Evolutionary conservation across 2,113 vertebrate genomes (phyloP), one percentile per base, ranked within the genome.

Genomic region (Mormyrus iriodes): DNA sequence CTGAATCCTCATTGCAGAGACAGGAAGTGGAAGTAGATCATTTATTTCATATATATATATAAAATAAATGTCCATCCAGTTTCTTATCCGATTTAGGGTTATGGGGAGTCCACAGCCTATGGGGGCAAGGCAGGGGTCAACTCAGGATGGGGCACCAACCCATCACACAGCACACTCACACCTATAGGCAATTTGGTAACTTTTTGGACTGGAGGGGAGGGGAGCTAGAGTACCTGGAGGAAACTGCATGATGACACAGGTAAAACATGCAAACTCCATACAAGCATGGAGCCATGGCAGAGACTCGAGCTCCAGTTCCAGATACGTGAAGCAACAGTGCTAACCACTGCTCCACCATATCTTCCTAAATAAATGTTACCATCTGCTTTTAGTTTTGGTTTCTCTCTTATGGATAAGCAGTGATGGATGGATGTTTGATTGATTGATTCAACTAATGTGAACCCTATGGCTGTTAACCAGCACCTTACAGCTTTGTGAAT

Each of bases 401-500:
- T 82, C 76, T 82, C 17, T 51, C 8, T 31, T 44, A 24, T 35
- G 21, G 31, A 0, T 35, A 39, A 31, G 85, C 24, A 19, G 8
- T 31, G 27, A 13, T 53, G 58, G 58, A 65, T 61, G 13, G 6
- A n/a, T 65, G 61, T 53, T 35, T 52, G 21, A 27, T 49, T 49
- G 85, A 48, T 52, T 53, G 35, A 15, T 79, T 39, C 17, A 53
- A 27, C 49, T 55, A 86, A 86, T 86, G 24, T 27, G 49, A 86
- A 53, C 51, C 85, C 49, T 53, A 49, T 53, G 85, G 31, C 51
- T 53, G 51, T 86, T 53, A 55, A 21, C 85, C 49, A 35, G 85
- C 52, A 86, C n/a, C 51, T 86, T 86, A 86, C 48, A 53, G 85
- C 24, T 55, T 86, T n/a, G n/a, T 35, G 85, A 53, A 86, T 86